A percentile compares a stretch with the other conserved stretches of the same genome.
These are phyloP conservation scores for Tringa solitaria DNA, from an alignment of 2,113 vertebrate species.

Conservation along the genomic window DNA sequence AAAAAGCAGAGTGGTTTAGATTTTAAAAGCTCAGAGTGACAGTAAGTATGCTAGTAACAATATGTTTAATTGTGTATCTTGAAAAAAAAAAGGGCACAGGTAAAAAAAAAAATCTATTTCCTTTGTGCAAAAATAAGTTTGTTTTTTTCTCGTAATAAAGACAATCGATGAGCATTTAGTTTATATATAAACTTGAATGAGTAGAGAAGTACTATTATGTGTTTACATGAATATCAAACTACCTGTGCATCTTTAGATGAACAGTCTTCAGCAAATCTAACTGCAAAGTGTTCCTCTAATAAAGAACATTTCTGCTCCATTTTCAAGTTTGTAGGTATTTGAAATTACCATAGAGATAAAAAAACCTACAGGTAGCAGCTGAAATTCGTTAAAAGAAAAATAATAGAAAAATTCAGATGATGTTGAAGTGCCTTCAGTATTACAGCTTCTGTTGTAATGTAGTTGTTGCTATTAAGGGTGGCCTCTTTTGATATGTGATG, in stretches of 20 bases:
- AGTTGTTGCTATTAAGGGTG: background rate
- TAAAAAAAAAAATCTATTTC: background rate
- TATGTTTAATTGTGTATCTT: background rate
- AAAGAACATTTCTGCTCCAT: background rate
- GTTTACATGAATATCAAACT: background rate
- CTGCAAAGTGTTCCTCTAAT: background rate
- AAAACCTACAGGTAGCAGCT: background rate
- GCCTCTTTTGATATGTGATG: background rate
- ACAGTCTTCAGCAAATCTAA: background rate
- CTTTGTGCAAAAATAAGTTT: background rate
- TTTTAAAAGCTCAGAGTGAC: background rate
- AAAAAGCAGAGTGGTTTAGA: background rate
- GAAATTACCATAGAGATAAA: background rate
- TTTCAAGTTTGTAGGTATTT: background rate
- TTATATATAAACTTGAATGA: background rate
- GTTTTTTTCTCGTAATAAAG: background rate
- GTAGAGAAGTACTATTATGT: background rate
- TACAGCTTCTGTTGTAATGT: background rate
- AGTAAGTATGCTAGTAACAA: background rate
- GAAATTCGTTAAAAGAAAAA: background rate
- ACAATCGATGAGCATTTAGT: background rate
- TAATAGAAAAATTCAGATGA: background rate
- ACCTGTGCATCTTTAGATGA: background rate
- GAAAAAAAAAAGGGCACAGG: background rate
- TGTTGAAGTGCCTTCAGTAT: background rate